A percentile compares a stretch with the other conserved stretches of the same genome.
These are phyloP conservation scores for Leucania comma DNA, from an alignment of 2,888 invertebrate genomes.

Conservation along the genomic window DNA sequence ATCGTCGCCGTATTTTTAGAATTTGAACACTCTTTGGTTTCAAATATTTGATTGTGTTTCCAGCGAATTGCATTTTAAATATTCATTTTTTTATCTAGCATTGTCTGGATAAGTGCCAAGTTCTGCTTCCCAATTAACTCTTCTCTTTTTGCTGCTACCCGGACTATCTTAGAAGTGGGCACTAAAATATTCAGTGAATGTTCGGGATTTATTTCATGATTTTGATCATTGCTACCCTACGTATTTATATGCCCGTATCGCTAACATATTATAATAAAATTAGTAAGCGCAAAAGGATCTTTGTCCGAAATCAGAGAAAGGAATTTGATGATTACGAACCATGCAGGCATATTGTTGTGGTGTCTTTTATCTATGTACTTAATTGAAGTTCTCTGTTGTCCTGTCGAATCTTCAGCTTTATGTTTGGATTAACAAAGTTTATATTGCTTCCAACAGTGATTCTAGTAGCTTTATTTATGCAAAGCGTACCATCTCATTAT, in stretches of 20 bases:
- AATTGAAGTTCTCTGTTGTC: slow-evolving; percentile 31
- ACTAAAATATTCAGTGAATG: slow-evolving; percentile 34
- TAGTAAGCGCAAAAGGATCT: slow-evolving; percentile 46
- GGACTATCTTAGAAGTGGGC: slow-evolving; percentile 15
- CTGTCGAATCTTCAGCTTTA: slow-evolving; percentile 38
- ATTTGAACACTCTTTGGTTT: slow-evolving; percentile 10
- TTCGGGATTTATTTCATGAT: slow-evolving; percentile 25
- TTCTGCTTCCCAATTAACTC: slow-evolving; percentile 45
- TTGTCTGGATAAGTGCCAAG: slow-evolving; percentile 50
- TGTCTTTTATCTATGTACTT: slow-evolving; percentile 55
- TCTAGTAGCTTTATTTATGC: slow-evolving; percentile 38
- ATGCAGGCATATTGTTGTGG: slow-evolving; percentile 74
- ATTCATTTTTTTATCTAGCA: slow-evolving; percentile 43
- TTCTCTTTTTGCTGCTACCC: slow-evolving; percentile 44
- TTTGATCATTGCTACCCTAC: slow-evolving; percentile 14
- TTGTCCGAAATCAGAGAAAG: slow-evolving; percentile 65
- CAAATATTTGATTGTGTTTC: slow-evolving; percentile 23
- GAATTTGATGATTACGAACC: slow-evolving; percentile 69
- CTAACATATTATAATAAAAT: slow-evolving; percentile 44
- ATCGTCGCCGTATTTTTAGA: background rate
- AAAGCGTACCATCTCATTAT: slow-evolving; percentile 60
- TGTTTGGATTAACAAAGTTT: slow-evolving; percentile 2
- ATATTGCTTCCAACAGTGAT: slow-evolving; percentile 16
- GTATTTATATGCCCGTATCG: slow-evolving; percentile 51
- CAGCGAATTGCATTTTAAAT: slow-evolving; percentile 41